Base-by-base conservation (phyloP, 2,888 invertebrate genomes). In the Hydrotaea cyrtoneurina region DNA sequence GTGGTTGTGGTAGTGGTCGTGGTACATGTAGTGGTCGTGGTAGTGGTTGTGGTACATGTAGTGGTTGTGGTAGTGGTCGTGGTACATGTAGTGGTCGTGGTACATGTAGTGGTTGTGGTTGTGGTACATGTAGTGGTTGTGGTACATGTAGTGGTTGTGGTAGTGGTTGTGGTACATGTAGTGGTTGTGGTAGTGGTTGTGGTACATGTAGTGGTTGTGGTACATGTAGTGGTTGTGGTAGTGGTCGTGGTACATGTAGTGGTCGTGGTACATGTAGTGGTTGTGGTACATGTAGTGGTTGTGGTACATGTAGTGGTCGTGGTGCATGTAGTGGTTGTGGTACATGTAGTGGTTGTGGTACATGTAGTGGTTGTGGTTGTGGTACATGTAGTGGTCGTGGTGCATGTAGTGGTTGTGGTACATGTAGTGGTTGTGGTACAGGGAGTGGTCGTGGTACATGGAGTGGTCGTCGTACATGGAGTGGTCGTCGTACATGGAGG, bases 351-450 rank as follows among this genome's bases (percentile, higher is more conserved):
- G 1, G 66, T 82, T n/a, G 57, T 55, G 17, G 76, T 64, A 0
- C 39, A 26, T 2, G 76, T 62, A 0, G 74, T 66, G 11, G 78
- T 78, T 0, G 79, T 73, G 0, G 66, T 2, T 10, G 43, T 19
- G 1, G 80, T 73, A 11, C 82, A 76, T 0, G 78, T 78, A 0
- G 76, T 23, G 0, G 71, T 59, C 0, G 71, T 71, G 13, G 77
- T 71, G 17, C 82, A 76, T 8, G 86, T 78, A 0, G 43, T 36
- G 1, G 76, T 39, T 0, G 80, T 69, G 3, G 83, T 73, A 8
- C 80, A 77, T 17, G 74, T 66, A 13, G 81, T 72, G 7, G 85
- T 36, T 72, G 84, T 87, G 0, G 83, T 78, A 0, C 74, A 74
- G 0, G 62, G 66, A 11, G 85, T 55, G 0, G 69, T 53, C 21